Conservation (phyloP, 2,888 invertebrate genomes). For the Hirtodrosophila cameraria region DNA sequence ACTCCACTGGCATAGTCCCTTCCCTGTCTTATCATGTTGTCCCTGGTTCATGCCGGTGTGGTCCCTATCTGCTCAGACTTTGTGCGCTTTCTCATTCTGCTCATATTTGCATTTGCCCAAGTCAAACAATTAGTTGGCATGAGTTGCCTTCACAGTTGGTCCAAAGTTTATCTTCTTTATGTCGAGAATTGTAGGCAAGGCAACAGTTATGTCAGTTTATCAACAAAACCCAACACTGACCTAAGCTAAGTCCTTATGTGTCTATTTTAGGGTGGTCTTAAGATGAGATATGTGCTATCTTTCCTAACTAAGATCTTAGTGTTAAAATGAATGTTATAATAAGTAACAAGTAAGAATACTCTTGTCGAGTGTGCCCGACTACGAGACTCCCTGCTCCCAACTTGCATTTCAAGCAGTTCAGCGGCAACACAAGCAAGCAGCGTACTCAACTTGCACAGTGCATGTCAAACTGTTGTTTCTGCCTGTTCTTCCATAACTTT, state of each 20-base stretch:
- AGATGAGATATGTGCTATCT: slow-evolving; percentile 5
- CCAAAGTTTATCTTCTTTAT: background rate
- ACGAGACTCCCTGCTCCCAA: too few relatives aligned
- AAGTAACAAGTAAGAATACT: too few relatives aligned
- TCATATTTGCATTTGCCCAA: slow-evolving; percentile 52
- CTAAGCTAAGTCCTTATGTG: slow-evolving; percentile 27
- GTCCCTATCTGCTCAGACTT: slow-evolving; percentile 48
- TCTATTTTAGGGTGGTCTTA: background rate
- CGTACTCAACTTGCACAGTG: too few relatives aligned
- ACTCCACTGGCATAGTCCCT: slow-evolving; percentile 14
- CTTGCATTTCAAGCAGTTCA: too few relatives aligned
- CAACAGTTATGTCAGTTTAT: slow-evolving; percentile 21
- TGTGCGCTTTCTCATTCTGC: background rate
- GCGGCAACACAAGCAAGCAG: too few relatives aligned
- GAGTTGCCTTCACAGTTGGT: slow-evolving; percentile 7
- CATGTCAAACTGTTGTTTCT: too few relatives aligned
- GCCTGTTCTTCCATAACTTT: too few relatives aligned
- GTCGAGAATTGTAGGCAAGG: slow-evolving; percentile 4
- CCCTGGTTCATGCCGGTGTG: slow-evolving; percentile 23
- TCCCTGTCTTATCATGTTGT: slow-evolving; percentile 9
- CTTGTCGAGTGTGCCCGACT: too few relatives aligned
- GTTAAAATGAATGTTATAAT: too few relatives aligned
- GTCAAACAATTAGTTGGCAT: slow-evolving; percentile 49
- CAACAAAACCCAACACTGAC: slow-evolving; percentile 34
- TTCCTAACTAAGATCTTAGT: background rate